Percentiles rank a stretch among this genome's conserved stretches.
These are phyloP conservation scores for Drosophila tsacasi DNA, from an alignment of 1,140 invertebrate species.

Conservation along the genomic window DNA sequence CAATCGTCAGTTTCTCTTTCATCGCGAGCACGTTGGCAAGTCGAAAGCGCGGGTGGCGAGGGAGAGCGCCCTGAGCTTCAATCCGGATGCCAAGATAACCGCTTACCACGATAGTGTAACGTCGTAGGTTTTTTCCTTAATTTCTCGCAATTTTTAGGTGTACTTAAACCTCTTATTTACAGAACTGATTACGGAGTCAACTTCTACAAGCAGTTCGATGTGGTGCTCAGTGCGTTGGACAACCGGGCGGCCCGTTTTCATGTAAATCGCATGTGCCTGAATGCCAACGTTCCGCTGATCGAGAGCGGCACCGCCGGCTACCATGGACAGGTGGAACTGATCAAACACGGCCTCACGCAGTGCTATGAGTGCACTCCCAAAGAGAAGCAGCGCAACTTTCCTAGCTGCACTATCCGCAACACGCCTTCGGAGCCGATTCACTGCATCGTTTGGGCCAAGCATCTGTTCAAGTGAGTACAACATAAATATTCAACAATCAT, in stretches of 20 bases:
- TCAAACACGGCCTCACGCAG: constrained; percentile 95
- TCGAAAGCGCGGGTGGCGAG: constrained; percentile 96
- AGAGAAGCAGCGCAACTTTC: constrained; percentile 95
- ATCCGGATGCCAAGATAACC: constrained; percentile 94
- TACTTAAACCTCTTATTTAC: constrained; percentile 76
- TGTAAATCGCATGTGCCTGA: constrained; percentile 99
- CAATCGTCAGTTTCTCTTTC: constrained; percentile 99
- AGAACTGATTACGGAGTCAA: constrained; percentile 95
- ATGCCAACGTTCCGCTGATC: constrained; percentile 96
- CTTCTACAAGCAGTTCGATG: constrained; percentile 96
- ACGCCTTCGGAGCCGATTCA: constrained; percentile 99
- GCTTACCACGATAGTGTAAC: constrained; percentile 98
- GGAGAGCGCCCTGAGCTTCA: constrained; percentile 95
- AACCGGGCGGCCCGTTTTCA: constrained; percentile 98
- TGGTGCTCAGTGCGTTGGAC: constrained; percentile 99
- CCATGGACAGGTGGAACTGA: constrained; percentile 94
- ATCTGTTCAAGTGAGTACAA: constrained; percentile 96
- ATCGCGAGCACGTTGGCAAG: constrained; percentile 98
- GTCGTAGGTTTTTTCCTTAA: constrained; percentile 87
- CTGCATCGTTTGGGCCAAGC: constrained; percentile 99
- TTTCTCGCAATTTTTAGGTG: background rate
- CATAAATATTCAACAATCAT: too few relatives aligned
- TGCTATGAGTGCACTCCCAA: constrained; percentile 99
- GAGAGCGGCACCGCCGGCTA: constrained; percentile 99
- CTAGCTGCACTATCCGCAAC: constrained; percentile 99